These are phyloP conservation scores for Raphicerus campestris DNA, from an alignment of 2,113 vertebrate genomes.

Conservation along the genomic window DNA sequence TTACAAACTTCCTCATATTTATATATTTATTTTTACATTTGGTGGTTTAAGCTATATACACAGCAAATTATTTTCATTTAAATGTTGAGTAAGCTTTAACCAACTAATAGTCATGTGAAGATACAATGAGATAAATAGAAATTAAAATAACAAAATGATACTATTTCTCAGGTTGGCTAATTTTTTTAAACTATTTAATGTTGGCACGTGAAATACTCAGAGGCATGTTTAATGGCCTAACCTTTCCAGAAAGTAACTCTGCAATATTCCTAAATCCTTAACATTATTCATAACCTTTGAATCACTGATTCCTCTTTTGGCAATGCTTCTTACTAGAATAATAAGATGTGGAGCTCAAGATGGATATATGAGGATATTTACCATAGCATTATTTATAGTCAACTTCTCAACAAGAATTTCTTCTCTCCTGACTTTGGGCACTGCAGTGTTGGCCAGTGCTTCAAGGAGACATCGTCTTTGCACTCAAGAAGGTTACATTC, in stretches of 20 bases:
- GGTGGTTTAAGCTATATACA: background rate
- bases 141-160: background rate
- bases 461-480: background rate
- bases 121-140: constrained; percentile 1
- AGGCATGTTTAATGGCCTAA: background rate
- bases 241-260: constrained; percentile 5
- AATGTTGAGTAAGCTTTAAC: constrained; percentile 15
- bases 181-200: background rate
- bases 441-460: background rate
- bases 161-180: background rate
- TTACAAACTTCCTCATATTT: background rate
- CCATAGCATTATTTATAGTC: background rate
- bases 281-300: background rate
- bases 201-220: background rate
- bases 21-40: background rate
- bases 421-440: background rate
- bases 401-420: background rate
- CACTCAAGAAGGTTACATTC: background rate
- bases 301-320: background rate
- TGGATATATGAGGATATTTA: background rate
- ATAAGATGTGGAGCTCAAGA: background rate
- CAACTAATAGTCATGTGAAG: background rate
- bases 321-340: constrained; percentile 1
- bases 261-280: constrained; percentile 3
- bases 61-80: constrained; percentile 11